Percentiles rank a stretch among this genome's conserved stretches.
phyloP scores from a whole-genome alignment of 2,797 vertebrate genomes.

The Phylloscopus collybita region DNA sequence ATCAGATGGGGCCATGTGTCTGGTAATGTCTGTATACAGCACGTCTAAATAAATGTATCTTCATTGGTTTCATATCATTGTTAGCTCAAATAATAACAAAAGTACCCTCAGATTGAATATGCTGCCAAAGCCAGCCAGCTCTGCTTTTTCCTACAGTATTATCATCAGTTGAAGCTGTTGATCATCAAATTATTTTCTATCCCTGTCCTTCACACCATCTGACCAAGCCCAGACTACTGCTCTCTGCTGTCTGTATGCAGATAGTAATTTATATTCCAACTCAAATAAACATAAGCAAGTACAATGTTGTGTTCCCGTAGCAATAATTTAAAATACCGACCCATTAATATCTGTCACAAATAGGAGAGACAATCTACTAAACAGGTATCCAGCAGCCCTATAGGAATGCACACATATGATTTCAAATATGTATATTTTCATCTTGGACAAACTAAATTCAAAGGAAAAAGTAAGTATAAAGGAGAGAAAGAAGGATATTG shows the following conservation, averaged over 20 bases:
- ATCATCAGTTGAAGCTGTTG: not conserved
- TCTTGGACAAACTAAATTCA: not conserved
- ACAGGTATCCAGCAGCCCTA: not conserved
- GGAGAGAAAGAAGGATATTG: not conserved
- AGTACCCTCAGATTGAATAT: not conserved
- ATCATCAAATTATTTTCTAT: not conserved
- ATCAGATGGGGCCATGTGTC: not conserved
- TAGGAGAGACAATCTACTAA: not conserved
- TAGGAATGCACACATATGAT: not conserved
- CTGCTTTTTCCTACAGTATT: not conserved
- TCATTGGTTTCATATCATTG: not conserved
- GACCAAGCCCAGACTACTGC: not conserved
- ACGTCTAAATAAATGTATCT: not conserved
- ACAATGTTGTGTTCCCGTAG: not conserved
- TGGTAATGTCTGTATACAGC: not conserved
- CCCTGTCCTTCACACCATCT: not conserved
- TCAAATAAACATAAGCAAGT: not conserved
- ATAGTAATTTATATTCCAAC: not conserved
- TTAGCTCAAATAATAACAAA: not conserved
- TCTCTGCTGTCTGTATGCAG: not conserved
- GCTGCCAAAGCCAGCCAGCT: not conserved
- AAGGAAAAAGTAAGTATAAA: rapidly evolving
- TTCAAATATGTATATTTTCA: not conserved
- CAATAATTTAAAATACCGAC: not conserved
- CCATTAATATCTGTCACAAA: not conserved